Conservation (phyloP, 2,888 invertebrate genomes). For the Imbricaverruca yamaguchii region DNA sequence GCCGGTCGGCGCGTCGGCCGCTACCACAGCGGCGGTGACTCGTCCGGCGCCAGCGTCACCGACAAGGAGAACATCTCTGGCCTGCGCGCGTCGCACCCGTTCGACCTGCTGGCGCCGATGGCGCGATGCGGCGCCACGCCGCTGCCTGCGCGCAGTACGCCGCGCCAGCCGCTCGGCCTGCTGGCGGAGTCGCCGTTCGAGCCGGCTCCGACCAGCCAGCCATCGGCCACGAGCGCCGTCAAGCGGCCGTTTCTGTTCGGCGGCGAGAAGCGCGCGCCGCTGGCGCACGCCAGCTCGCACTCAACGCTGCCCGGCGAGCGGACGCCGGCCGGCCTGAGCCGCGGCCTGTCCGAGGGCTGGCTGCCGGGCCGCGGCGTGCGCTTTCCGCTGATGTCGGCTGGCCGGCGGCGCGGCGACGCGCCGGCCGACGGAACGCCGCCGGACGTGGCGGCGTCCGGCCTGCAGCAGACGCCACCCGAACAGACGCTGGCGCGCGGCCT, state of each 20-base stretch:
- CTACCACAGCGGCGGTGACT: not conserved
- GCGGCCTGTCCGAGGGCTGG: not conserved
- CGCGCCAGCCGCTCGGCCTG: not conserved
- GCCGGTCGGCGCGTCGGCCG: not conserved
- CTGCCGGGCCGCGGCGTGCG: not conserved
- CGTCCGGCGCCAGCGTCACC: not conserved
- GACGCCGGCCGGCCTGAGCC: not conserved
- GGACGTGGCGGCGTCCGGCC: not conserved
- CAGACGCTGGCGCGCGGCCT: not conserved
- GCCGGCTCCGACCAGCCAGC: not conserved
- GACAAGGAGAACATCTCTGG: constrained; percentile 9
- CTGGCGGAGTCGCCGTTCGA: not conserved
- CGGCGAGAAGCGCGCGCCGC: constrained; percentile 10
- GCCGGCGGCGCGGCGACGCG: not conserved
- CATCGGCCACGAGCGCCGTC: not conserved
- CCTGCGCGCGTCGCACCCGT: not conserved
- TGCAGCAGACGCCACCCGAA: not conserved
- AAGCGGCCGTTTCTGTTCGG: constrained; percentile 3
- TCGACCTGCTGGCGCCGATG: constrained; percentile 8
- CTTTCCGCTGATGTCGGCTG: not conserved
- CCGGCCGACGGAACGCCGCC: not conserved
- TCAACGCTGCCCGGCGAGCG: not conserved
- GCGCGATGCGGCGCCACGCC: not conserved
- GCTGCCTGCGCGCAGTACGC: not conserved
- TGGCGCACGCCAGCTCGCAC: not conserved